These are phyloP conservation scores for Hystrix brachyura DNA, from an alignment of 2,113 vertebrate species.

Conservation along the genomic window DNA sequence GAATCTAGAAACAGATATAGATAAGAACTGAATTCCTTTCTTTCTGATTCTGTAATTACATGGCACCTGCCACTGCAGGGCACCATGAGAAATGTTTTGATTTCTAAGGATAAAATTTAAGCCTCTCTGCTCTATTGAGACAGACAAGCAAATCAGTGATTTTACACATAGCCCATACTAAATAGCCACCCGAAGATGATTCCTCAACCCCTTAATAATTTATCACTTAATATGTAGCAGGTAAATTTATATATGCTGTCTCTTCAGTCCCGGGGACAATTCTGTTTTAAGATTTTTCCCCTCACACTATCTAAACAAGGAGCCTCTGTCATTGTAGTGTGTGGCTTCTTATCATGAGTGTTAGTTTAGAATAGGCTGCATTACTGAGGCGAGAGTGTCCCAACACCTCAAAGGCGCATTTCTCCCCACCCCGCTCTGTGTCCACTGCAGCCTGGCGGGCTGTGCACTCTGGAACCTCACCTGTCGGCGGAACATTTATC, in stretches of 20 bases:
- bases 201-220: background rate
- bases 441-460: background rate
- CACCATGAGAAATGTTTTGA: background rate
- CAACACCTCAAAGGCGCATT: background rate
- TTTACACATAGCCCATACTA: background rate
- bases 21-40: background rate
- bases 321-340: background rate
- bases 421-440: background rate
- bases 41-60: background rate
- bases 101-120: conserved; percentile 12
- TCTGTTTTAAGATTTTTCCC: background rate
- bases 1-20: background rate
- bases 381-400: background rate
- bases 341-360: background rate
- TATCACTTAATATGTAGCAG: background rate
- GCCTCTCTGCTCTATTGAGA: background rate
- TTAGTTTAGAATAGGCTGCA: background rate
- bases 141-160: background rate
- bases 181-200: background rate
- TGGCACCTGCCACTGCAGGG: background rate
- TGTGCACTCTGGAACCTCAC: background rate
- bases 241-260: background rate
- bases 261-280: background rate
- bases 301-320: background rate
- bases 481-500: background rate